These are phyloP conservation scores for Mus spicilegus DNA, from an alignment of 2,113 vertebrate genomes.

Conservation along the genomic window DNA sequence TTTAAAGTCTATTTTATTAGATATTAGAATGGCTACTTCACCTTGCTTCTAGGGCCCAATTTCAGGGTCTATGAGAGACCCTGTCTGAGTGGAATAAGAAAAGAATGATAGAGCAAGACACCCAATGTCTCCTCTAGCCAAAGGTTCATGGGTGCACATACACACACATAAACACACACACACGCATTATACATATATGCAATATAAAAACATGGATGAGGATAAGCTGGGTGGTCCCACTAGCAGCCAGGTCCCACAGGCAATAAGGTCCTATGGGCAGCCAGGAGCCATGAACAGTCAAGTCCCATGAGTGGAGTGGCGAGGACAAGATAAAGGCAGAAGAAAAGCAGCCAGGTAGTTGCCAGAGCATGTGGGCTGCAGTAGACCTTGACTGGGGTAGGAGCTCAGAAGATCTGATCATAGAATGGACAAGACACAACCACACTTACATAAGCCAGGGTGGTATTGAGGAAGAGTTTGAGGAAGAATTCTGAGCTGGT, in stretches of 20 bases:
- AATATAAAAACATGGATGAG: neutral
- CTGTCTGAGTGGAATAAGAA: neutral
- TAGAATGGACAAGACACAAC: neutral
- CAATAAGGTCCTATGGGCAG: too few species aligned
- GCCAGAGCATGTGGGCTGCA: neutral
- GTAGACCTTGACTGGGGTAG: neutral
- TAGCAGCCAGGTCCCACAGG: neutral
- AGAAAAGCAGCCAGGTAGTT: neutral
- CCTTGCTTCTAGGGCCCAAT: neutral
- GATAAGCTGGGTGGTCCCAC: neutral
- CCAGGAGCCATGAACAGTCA: neutral
- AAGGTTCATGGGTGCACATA: too few species aligned
- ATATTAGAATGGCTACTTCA: too few species aligned
- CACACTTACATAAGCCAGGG: neutral
- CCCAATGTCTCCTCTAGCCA: neutral
- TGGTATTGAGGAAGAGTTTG: neutral
- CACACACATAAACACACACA: neutral
- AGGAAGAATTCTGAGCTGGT: neutral
- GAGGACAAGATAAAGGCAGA: neutral
- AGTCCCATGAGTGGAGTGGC: neutral
- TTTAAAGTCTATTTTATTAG: too few species aligned
- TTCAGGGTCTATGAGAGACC: neutral
- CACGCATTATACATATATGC: neutral
- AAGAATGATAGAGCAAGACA: neutral
- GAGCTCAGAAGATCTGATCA: neutral